A percentile compares a stretch with the other conserved stretches of the same genome.
These are phyloP conservation scores for Nanorana parkeri DNA, from an alignment of 2,113 vertebrate species.

Conservation along the genomic window DNA sequence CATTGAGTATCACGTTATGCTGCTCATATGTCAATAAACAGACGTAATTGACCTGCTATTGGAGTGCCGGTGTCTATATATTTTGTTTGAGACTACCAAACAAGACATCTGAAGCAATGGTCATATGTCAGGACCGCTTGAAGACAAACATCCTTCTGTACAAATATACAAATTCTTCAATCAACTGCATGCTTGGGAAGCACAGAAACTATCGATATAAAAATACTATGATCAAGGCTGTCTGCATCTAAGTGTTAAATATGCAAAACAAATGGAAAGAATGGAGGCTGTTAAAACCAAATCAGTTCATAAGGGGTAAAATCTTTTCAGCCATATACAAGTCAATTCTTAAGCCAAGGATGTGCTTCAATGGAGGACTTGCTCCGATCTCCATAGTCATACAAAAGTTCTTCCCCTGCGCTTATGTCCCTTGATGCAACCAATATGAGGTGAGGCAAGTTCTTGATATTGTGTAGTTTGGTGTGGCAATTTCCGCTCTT, in stretches of 20 bases:
- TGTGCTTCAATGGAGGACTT: constrained; percentile 86
- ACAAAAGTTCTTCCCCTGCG: constrained; percentile 89
- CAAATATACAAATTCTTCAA: constrained; percentile 56
- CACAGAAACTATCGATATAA: constrained; percentile 72
- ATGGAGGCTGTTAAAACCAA: constrained; percentile 70
- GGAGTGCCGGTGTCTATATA: too few species aligned
- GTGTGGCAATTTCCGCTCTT: constrained; percentile 95
- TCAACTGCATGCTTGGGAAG: constrained; percentile 75
- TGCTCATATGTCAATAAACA: too few species aligned
- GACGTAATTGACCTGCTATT: too few species aligned
- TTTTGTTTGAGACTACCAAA: too few species aligned
- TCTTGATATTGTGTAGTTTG: constrained; percentile 86
- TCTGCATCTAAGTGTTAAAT: constrained; percentile 70
- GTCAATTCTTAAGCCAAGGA: constrained; percentile 91
- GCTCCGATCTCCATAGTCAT: constrained; percentile 95
- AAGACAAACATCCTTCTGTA: too few species aligned
- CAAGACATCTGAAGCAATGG: too few species aligned
- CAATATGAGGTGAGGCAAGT: constrained; percentile 90
- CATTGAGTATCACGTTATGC: too few species aligned
- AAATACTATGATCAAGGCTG: constrained; percentile 78
- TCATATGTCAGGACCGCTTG: too few species aligned
- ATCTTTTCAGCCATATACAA: constrained; percentile 56
- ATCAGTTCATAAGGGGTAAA: constrained; percentile 66
- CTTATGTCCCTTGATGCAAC: constrained; percentile 88
- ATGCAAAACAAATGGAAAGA: constrained; percentile 71